phyloP scores from a whole-genome alignment of 2,888 invertebrate species.

The Erebia palarica region DNA sequence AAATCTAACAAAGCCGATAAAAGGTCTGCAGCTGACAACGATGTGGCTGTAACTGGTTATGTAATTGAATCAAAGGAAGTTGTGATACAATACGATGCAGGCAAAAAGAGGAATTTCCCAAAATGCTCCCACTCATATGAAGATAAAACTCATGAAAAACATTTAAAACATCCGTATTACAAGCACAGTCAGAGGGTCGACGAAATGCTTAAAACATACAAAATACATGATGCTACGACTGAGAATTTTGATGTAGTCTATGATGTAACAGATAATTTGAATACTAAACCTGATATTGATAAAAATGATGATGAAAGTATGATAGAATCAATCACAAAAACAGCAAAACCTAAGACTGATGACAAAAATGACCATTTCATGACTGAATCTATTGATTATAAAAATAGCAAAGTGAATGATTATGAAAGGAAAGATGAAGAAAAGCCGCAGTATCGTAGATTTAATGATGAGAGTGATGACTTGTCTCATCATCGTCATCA shows the following conservation, averaged over 20 bases:
- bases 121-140: constrained; percentile 62
- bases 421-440: not conserved
- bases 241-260: constrained; percentile 3
- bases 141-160: constrained; percentile 54
- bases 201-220: constrained; percentile 43
- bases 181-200: constrained; percentile 62
- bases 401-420: not conserved
- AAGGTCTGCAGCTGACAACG: constrained; percentile 35
- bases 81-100: constrained; percentile 52
- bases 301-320: constrained; percentile 1
- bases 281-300: not conserved
- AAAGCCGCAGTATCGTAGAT: not conserved
- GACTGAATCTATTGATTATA: not conserved
- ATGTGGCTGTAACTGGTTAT: constrained; percentile 47
- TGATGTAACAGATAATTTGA: not conserved
- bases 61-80: constrained; percentile 59
- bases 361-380: not conserved
- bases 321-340: constrained; percentile 12
- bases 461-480: not conserved
- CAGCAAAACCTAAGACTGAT: not conserved
- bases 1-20: constrained; percentile 32
- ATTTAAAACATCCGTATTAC: constrained; percentile 63
- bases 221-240: constrained; percentile 1
- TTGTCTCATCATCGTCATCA: not conserved
- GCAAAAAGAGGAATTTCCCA: constrained; percentile 47